Base-by-base conservation (phyloP, 2,113 vertebrate species). In the Caranx ignobilis region DNA sequence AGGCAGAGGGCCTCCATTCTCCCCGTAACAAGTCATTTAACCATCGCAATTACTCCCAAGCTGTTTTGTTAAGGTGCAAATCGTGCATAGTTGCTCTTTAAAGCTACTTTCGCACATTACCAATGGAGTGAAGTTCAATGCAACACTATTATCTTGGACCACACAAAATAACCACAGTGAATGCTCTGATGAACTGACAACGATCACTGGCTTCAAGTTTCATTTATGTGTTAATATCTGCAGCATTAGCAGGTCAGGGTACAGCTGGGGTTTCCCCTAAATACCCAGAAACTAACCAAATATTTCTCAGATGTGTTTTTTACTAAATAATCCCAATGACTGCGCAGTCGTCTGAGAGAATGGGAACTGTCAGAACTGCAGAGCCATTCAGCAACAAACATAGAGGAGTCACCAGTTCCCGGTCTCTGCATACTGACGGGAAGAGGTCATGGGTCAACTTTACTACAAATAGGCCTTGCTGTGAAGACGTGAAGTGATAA, bases 401-500 rank as follows among this genome's bases (percentile, higher is more conserved):
- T 1, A 37, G 34, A 45, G 39, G 35, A 5, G n/a, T 16, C 34
- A 11, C 31, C 68, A 34, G 34, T 52, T 16, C 43, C 4, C 21
- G 32, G 43, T 70, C 37, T 68, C 70, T 26, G 13, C 75, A 65
- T 26, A 43, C 67, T 54, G 76, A 75, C 45, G 5, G 48, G 71
- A 82, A 70, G 71, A 83, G 79, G 88, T 50, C 75, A 60, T 0
- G 5, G 79, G 74, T 86, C 77, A 84, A 2, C 64, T 77, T 75
- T 57, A 71, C 83, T 71, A 79, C 71, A 82, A 82, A 87, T 55
- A 90, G 75, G 59, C n/a, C 62, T 41, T 70, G 70, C 63, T 76
- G 61, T 72, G 66, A 79, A 35, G 78, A 69, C 59, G 80, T 77
- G 62, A 39, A 43, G 71, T 60, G 78, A 89, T 88, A 75, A 89